Evolutionary conservation across 2,888 invertebrate species (phyloP).

Genomic region (Drosophila acutilabella): DNA sequence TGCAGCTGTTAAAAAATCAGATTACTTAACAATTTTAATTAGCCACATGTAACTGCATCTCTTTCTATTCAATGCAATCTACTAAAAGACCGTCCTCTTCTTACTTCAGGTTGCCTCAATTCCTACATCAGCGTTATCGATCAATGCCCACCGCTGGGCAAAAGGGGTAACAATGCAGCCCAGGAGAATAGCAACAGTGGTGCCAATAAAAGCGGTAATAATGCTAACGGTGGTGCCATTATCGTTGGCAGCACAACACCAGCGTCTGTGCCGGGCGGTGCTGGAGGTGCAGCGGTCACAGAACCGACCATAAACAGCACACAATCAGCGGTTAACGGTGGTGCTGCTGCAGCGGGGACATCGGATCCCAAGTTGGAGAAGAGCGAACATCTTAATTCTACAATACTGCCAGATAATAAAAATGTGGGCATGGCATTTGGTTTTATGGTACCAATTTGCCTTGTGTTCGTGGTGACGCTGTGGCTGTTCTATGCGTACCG

Average conservation of each 20-base stretch:
- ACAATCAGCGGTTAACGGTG: conserved; percentile 44
- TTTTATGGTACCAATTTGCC: conserved; percentile 89
- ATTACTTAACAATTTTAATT: neutral
- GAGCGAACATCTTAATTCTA: conserved; percentile 47
- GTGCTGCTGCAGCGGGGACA: neutral
- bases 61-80: conserved; percentile 7
- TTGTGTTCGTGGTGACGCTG: conserved; percentile 89
- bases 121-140: conserved; percentile 62
- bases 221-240: conserved; percentile 22
- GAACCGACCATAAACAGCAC: conserved; percentile 27
- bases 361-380: conserved; percentile 24
- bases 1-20: no score
- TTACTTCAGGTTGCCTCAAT: conserved; percentile 81
- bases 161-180: conserved; percentile 83
- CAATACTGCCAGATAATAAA: conserved; percentile 62
- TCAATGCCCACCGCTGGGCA: conserved; percentile 81
- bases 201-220: conserved; percentile 22
- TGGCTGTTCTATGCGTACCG: conserved; percentile 98
- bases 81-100: neutral
- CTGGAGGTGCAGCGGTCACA: conserved; percentile 33
- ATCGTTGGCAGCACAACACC: conserved; percentile 23
- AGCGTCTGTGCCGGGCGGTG: neutral
- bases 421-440: conserved; percentile 86
- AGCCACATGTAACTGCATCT: neutral
- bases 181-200: conserved; percentile 42